Conservation (phyloP, 1,140 invertebrate genomes). For the Drosophila pachea region DNA sequence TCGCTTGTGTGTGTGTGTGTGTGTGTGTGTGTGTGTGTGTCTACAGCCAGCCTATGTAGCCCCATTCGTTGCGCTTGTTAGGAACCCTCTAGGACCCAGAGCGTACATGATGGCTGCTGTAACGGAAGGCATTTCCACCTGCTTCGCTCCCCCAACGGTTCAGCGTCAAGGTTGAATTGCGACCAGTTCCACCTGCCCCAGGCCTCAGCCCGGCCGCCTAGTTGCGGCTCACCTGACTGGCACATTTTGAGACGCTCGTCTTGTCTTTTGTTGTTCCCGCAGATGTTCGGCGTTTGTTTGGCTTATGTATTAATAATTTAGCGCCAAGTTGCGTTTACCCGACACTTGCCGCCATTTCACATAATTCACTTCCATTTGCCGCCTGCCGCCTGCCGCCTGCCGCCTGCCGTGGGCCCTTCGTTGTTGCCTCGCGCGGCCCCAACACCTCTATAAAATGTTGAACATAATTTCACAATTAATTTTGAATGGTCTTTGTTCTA, state of each 20-base stretch:
- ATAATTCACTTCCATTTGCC: conserved; percentile 66
- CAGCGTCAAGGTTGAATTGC: conserved; percentile 38
- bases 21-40: conserved; percentile 3
- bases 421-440: neutral
- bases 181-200: neutral
- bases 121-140: conserved; percentile 41
- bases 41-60: conserved; percentile 7
- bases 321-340: conserved; percentile 59
- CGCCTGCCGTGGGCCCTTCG: neutral
- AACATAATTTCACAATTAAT: conserved; percentile 38
- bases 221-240: conserved; percentile 50
- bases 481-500: conserved; percentile 25
- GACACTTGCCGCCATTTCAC: conserved; percentile 67
- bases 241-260: conserved; percentile 34
- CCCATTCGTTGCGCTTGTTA: conserved; percentile 73
- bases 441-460: conserved; percentile 31
- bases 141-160: conserved; percentile 26
- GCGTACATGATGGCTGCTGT: conserved; percentile 43
- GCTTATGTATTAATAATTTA: conserved; percentile 73
- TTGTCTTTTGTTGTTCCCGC: conserved; percentile 34
- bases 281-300: conserved; percentile 46
- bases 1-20: neutral
- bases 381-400: conserved; percentile 31
- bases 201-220: neutral
- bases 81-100: conserved; percentile 40